Evolutionary conservation across 1,140 invertebrate species (phyloP), one percentile per base, ranked within the genome.

Genomic region (Pantala flavescens): DNA sequence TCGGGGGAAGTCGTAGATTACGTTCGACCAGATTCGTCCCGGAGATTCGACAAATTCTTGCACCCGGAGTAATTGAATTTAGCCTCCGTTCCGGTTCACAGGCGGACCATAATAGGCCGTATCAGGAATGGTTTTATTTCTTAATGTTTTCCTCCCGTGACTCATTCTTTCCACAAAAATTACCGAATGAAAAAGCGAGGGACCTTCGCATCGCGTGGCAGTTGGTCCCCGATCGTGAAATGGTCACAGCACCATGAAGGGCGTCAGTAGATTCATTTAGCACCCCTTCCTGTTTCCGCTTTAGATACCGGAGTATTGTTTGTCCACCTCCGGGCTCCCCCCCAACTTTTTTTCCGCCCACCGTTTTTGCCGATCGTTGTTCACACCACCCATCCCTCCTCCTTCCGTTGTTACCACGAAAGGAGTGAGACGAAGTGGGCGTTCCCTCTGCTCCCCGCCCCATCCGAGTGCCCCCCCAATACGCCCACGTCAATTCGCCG

Each of bases 281-380:
- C n/a, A 21, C 49, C n/a, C 49, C 49, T 63, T 63, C 49, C 49
- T 63, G 49, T 63, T 63, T 63, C 49, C 49, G 49, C 49, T 63
- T 63, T 63, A 63, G 49, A 63, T 63, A 63, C 12, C 3, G 12
- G 49, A 3, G 28, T 36, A 36, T 36, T 36, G 3, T 63, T 21
- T 21, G 49, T 63, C 49, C 49, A 19, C 49, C 49, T 12, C 12
- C 49, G 49, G 3, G n/a, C 14, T 16, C 12, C 49, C 12, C 49
- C 5, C 14, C 49, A 12, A 49, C 43, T 49, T 12, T 19, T 21
- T 21, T 63, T 21, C 49, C 49, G 49, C 49, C 49, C 49, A 63
- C 49, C 12, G 49, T 63, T 63, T 63, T 63, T 21, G 12, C 49
- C 49, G 49, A 63, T 63, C 14, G 49, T 21, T 21, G 49, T 63